Evolutionary conservation across 2,113 vertebrate genomes (phyloP).

Genomic region (Arizona elegans): DNA sequence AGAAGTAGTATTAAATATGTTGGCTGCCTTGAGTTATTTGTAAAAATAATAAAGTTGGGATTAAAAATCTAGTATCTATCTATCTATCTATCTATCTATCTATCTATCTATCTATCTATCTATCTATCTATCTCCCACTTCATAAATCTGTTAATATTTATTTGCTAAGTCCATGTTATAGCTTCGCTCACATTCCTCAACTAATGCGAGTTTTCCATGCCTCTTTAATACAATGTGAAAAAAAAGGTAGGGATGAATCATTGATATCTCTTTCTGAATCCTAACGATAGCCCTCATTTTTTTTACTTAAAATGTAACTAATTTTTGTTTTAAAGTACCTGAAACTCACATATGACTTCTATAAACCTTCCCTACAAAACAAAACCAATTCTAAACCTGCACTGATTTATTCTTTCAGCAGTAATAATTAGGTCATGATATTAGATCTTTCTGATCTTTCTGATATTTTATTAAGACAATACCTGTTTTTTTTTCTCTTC

Average conservation of each 20-base stretch:
- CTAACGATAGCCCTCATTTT: neutral
- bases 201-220: neutral
- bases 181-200: neutral
- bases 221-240: neutral
- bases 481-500: neutral
- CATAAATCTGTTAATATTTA: neutral
- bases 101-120: too few relatives aligned
- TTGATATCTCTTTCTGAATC: neutral
- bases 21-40: neutral
- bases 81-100: too few relatives aligned
- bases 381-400: slow-evolving; percentile 2
- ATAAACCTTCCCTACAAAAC: neutral
- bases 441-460: neutral
- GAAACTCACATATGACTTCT: neutral
- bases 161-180: neutral
- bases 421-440: neutral
- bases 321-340: neutral
- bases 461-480: neutral
- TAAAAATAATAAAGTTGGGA: neutral
- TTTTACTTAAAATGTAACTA: neutral
- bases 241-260: neutral
- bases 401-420: slow-evolving; percentile 5
- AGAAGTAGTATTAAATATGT: too few relatives aligned
- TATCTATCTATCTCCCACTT: neutral
- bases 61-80: neutral